phyloP scores from a whole-genome alignment of 2,888 invertebrate species.

The Troides oblongomaculatus region DNA sequence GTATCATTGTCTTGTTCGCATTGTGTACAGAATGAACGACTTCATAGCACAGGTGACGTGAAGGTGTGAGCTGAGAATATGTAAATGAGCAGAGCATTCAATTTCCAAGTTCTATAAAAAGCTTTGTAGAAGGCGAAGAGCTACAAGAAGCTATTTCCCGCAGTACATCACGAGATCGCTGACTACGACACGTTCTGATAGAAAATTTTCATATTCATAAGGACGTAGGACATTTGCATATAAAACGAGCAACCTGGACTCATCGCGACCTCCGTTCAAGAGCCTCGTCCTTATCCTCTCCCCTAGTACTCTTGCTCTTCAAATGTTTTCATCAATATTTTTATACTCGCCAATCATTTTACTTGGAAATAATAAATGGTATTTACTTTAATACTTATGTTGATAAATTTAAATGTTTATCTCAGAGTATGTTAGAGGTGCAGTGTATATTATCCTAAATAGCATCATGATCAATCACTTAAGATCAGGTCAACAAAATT shows the following conservation, averaged over 20 bases:
- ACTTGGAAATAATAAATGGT: neutral
- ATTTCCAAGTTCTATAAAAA: conserved; percentile 54
- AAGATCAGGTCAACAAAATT: too few species aligned
- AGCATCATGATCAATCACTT: too few species aligned
- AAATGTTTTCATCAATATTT: conserved; percentile 13
- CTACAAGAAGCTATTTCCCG: conserved; percentile 53
- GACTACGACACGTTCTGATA: conserved; percentile 78
- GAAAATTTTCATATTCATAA: conserved; percentile 81
- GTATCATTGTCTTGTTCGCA: too few species aligned
- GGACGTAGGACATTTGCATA: conserved; percentile 76
- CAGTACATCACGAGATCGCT: conserved; percentile 69
- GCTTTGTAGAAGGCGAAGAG: conserved; percentile 53
- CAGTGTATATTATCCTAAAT: too few species aligned
- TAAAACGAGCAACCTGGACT: conserved; percentile 75
- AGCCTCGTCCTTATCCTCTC: conserved; percentile 63
- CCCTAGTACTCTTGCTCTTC: conserved; percentile 55
- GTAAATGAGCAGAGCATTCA: conserved; percentile 35
- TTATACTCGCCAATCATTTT: neutral
- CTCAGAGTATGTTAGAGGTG: too few species aligned
- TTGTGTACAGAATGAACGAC: too few species aligned
- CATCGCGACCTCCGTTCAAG: conserved; percentile 51
- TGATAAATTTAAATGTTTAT: neutral
- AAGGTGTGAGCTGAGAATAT: neutral
- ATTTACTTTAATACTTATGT: neutral
- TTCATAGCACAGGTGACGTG: neutral